Percentiles rank a stretch among this genome's conserved stretches.
Evolutionary conservation across 2,888 invertebrate species (phyloP).

Genomic region (Tetragnatha montana): DNA sequence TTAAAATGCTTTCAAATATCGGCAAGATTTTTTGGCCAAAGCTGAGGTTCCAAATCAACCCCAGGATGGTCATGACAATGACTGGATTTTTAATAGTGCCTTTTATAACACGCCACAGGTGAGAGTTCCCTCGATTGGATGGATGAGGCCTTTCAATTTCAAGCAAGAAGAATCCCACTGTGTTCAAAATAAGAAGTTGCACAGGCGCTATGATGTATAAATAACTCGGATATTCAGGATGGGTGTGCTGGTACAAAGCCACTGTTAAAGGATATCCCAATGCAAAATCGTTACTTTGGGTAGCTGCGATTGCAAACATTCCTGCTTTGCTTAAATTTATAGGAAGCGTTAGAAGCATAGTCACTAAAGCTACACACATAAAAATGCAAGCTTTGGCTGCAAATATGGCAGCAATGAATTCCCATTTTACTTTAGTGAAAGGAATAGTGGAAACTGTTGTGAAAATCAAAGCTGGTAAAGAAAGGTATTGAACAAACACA

Average conservation of each 20-base stretch:
- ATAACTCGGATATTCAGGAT: conserved; percentile 93
- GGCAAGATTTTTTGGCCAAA: conserved; percentile 68
- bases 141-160: conserved; percentile 82
- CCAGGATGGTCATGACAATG: conserved; percentile 93
- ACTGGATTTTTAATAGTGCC: conserved; percentile 91
- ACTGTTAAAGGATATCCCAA: conserved; percentile 93
- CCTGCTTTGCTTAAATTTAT: conserved; percentile 89
- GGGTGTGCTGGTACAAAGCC: conserved; percentile 88
- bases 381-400: conserved; percentile 91
- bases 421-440: conserved; percentile 90
- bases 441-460: conserved; percentile 90
- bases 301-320: conserved; percentile 94
- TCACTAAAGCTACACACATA: conserved; percentile 85
- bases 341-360: conserved; percentile 84
- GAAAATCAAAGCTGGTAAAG: conserved; percentile 93
- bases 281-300: conserved; percentile 98
- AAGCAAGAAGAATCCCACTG: conserved; percentile 91
- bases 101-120: conserved; percentile 76
- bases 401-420: conserved; percentile 89
- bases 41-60: conserved; percentile 82
- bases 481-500: conserved; percentile 94
- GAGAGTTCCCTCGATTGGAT: neutral
- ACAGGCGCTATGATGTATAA: conserved; percentile 96
- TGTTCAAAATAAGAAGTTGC: conserved; percentile 92
- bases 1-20: conserved; percentile 64